A percentile compares a stretch with the other conserved stretches of the same genome.
Evolutionary conservation across 2,888 invertebrate genomes (phyloP).

Genomic region (Andrena haemorrhoa): DNA sequence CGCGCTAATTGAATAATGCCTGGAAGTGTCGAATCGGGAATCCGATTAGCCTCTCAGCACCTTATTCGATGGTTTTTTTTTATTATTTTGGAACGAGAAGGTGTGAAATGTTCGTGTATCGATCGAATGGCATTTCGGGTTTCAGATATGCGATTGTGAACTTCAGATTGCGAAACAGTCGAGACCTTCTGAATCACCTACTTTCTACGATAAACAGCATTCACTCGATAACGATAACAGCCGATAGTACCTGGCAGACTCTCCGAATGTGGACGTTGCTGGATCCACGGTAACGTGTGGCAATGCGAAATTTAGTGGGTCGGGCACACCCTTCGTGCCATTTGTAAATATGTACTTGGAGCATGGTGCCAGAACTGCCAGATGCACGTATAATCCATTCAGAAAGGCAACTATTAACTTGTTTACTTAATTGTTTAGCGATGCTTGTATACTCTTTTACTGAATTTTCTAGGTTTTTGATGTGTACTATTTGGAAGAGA

Average conservation of each 20-base stretch:
- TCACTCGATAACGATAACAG: constrained; percentile 13
- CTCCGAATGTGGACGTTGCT: neutral
- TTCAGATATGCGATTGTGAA: neutral
- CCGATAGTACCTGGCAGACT: neutral
- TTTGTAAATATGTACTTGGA: neutral
- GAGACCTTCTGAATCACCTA: neutral
- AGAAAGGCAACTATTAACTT: neutral
- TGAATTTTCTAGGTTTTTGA: too few species aligned
- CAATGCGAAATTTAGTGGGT: constrained; percentile 10
- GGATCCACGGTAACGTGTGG: constrained; percentile 28
- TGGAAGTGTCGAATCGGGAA: neutral
- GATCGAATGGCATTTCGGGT: neutral
- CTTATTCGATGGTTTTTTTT: neutral
- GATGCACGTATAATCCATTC: neutral
- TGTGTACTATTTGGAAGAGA: too few species aligned
- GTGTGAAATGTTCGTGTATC: neutral
- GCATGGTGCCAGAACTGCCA: neutral
- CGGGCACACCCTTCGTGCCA: constrained; percentile 24
- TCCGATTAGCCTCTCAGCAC: neutral
- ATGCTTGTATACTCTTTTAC: too few species aligned
- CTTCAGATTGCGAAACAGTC: too few species aligned
- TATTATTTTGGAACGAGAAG: neutral
- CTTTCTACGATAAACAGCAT: neutral
- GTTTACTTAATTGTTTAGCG: neutral
- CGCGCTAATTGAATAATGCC: neutral